A percentile compares a stretch with the other conserved stretches of the same genome.
These are phyloP conservation scores for Geopemphigus sp. DNA, from an alignment of 1,140 invertebrate genomes.

Conservation along the genomic window DNA sequence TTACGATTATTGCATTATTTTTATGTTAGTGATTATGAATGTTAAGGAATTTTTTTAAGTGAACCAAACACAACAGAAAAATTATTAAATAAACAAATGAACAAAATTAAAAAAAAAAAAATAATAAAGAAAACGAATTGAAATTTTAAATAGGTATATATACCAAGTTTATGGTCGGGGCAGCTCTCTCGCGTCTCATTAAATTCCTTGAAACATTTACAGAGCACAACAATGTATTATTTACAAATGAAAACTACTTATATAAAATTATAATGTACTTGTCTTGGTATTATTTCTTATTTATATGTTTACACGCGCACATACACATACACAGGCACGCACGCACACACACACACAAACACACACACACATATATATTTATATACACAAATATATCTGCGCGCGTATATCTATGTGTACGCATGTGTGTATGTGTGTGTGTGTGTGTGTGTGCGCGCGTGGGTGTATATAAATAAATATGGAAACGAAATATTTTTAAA, in stretches of 20 bases:
- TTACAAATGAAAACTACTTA: slow-evolving; percentile 49
- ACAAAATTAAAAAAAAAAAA: background rate
- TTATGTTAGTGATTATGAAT: slow-evolving; percentile 20
- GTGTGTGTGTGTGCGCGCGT: background rate
- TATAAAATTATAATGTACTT: slow-evolving; percentile 22
- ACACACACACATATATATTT: background rate
- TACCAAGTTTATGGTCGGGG: slow-evolving; percentile 48
- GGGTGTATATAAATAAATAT: background rate
- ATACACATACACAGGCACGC: too few relatives aligned
- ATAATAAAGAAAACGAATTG: slow-evolving; percentile 41
- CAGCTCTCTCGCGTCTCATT: slow-evolving; percentile 49
- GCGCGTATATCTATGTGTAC: too few relatives aligned
- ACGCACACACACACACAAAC: too few relatives aligned
- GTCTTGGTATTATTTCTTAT: background rate
- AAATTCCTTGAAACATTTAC: slow-evolving; percentile 49
- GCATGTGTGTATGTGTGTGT: background rate
- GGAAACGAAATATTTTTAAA: slow-evolving; percentile 27
- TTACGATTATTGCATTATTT: background rate
- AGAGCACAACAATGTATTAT: slow-evolving; percentile 48
- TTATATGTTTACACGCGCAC: background rate
- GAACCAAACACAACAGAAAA: slow-evolving; percentile 42
- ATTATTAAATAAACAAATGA: background rate
- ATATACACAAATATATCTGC: too few relatives aligned
- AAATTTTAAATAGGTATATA: slow-evolving; percentile 44
- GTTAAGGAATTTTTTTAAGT: slow-evolving; percentile 30